Base-by-base conservation (phyloP, 2,113 vertebrate species). In the Rattus rattus region DNA sequence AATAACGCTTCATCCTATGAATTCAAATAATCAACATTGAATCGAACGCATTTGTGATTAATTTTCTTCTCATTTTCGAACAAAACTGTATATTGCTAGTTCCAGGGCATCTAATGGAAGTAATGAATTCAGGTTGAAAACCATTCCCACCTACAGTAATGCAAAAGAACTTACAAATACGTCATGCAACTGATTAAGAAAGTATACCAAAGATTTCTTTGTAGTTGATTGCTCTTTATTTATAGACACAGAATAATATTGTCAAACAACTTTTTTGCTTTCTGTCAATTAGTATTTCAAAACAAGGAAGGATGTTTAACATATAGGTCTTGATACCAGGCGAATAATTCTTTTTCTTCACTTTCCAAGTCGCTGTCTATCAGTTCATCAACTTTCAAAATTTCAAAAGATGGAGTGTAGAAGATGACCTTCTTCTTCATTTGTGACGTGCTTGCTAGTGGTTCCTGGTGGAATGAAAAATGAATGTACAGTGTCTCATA, bases 381-480 rank as follows among this genome's bases (percentile, higher is more conserved):
- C 6, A 3, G 5, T 73, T 96, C 84, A 19, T n/a, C 59, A 79
- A 30, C 1, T 89, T 81, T 76, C 72, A 96, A 28, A 63, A 94
- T 69, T n/a, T 97, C 76, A 85, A 95, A 91, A 69, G 81, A 16
- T 36, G 96, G 24, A 8, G 65, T 10, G 17, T 43, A 88, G 61
- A 90, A 30, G 28, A 96, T 3, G 8, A 94, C 28, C n/a, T 1
- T 61, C 54, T 72, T 5, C 85, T 90, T 97, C 39, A 9, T 9
- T n/a, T 4, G 10, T 52, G 2, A 3, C 65, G 0, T 13, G 17
- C 30, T 49, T 33, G 0, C 20, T 86, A 47, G 20, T 0, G 6
- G 52, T 75, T 94, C 81, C 97, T 98, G 26, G 92, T 20, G 93
- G 92, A 94, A 94, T 93, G 77, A 97, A 26, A 97, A 94, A 97